Conservation (phyloP, 2,797 vertebrate species). For the Sebastes melanostomus region DNA sequence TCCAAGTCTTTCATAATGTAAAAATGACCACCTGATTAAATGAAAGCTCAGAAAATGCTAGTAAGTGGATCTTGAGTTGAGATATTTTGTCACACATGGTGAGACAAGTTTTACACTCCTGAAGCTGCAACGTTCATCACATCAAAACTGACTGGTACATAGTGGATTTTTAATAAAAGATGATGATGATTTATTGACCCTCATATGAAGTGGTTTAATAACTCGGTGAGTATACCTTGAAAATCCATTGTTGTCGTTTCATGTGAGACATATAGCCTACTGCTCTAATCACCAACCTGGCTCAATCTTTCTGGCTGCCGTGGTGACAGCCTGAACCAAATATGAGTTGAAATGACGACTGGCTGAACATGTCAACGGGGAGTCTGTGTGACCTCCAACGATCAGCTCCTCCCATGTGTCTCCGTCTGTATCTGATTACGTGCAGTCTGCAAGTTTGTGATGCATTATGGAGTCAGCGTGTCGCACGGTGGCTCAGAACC, state of each 20-base stretch:
- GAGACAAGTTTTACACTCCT: neutral
- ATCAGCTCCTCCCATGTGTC: constrained; percentile 23
- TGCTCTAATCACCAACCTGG: neutral
- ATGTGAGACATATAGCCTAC: neutral
- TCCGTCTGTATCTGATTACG: constrained; percentile 45
- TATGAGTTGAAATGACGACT: constrained; percentile 4
- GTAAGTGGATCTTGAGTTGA: neutral
- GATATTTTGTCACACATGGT: neutral
- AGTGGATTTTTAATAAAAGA: constrained; percentile 12
- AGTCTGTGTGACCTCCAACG: neutral
- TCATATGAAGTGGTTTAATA: neutral
- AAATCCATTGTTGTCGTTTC: neutral
- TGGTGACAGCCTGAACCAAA: neutral
- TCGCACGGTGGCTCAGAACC: constrained; percentile 15
- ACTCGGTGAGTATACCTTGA: neutral
- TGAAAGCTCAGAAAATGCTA: neutral
- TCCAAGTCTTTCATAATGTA: no score
- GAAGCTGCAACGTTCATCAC: neutral
- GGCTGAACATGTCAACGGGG: neutral
- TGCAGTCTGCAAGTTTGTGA: constrained; percentile 30
- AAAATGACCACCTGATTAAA: neutral
- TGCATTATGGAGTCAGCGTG: constrained; percentile 32
- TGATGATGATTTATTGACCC: neutral
- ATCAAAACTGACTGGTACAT: neutral
- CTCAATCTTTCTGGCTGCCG: neutral